Evolutionary conservation across 2,888 invertebrate genomes (phyloP), one percentile per base, ranked within the genome.

Genomic region (Panzeria rudis): DNA sequence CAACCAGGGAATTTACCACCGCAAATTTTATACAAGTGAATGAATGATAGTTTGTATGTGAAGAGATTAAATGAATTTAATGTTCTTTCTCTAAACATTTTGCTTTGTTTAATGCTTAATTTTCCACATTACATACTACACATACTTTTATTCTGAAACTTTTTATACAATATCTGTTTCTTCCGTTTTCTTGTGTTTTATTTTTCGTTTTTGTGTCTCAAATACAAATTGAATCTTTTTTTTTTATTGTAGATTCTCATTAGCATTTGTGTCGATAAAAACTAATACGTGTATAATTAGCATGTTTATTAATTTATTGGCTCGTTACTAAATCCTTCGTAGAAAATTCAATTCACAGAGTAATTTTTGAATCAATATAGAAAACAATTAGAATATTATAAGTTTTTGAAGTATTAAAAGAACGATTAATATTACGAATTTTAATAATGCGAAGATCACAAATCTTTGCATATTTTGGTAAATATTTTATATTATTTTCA

Each of bases 1-100:
- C 81, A 62, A 82, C 47, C 54, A 25, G 61, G 29, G 62, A 62
- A 76, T 76, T 75, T 62, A 5, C 13, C 29, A 29, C n/a, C 29
- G n/a, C n/a, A n/a, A 54, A 54, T 54, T 54, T 54, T 7, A 15
- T 29, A 9, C 56, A 29, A 56, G 29, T 56, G 32, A 56, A 32
- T 32, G 29, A 29, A 32, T 32, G 29, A 29, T 32, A n/a, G 29
- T 32, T 56, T 56, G n/a, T 56, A 56, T 32, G 20, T 6, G 56
- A 56, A 32, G 29, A 56, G 29, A 56, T 56, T 32, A 32, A 56
- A 56, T 56, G 9, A 17, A 56, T 56, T 32, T 9, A 5, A n/a
- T 56, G 6, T 29, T 56, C 32, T 32, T 32, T 54, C 15, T 15
- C 5, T 6, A 25, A 54, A 5, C 25, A 25, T 54, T n/a, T 56